These are phyloP conservation scores for Sturmia bella DNA, from an alignment of 2,888 invertebrate genomes.

Conservation along the genomic window DNA sequence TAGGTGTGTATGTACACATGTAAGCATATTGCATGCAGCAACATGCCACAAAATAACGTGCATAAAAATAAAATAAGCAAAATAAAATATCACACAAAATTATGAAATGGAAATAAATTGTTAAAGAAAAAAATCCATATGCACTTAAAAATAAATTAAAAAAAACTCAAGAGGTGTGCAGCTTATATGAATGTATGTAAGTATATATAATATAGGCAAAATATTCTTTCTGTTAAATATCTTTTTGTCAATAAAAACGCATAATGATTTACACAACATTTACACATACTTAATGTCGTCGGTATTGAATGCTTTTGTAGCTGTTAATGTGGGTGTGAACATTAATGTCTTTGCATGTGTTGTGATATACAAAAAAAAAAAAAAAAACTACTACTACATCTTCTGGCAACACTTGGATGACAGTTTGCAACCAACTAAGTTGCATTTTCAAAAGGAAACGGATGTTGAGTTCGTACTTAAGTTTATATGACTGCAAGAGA, in stretches of 20 bases:
- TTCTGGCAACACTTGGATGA: constrained; percentile 30
- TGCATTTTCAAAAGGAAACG: constrained; percentile 27
- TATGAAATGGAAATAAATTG: constrained; percentile 54
- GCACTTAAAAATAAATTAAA: constrained; percentile 23
- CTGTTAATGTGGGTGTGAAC: neutral
- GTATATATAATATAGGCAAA: neutral
- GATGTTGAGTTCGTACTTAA: constrained; percentile 28
- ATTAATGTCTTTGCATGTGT: neutral
- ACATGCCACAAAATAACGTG: constrained; percentile 12
- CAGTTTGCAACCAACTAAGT: neutral
- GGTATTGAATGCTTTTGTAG: constrained; percentile 13
- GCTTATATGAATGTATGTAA: constrained; percentile 23
- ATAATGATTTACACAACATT: constrained; percentile 41
- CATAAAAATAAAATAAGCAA: constrained; percentile 11
- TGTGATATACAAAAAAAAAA: constrained; percentile 4
- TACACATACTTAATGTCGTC: constrained; percentile 7
- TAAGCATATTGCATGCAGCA: constrained; percentile 10
- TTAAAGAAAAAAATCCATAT: constrained; percentile 11
- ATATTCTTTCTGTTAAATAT: constrained; percentile 23
- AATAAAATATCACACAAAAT: constrained; percentile 33
- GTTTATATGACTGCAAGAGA: constrained; percentile 2
- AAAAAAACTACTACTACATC: neutral
- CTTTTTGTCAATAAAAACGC: constrained; percentile 6
- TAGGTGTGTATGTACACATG: no score
- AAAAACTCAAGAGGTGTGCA: constrained; percentile 55